phyloP scores from a whole-genome alignment of 2,888 invertebrate species.

The Meganola albula region DNA sequence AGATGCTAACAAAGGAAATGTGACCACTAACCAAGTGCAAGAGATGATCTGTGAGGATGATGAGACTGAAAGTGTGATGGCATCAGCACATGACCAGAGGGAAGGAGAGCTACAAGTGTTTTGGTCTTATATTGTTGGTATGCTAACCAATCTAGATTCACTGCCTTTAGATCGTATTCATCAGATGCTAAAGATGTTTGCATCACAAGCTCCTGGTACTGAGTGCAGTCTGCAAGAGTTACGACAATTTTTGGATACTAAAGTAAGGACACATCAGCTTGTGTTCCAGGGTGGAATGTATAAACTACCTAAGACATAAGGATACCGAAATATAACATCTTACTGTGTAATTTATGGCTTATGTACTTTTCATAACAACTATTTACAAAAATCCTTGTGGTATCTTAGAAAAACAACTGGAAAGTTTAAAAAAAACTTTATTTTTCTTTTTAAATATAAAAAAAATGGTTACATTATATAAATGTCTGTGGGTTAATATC shows the following conservation, averaged over 20 bases:
- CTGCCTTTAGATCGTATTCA: constrained; percentile 95
- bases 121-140: constrained; percentile 98
- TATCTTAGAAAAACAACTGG: constrained; percentile 29
- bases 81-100: constrained; percentile 94
- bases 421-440: constrained; percentile 64
- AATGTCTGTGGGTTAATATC: constrained; percentile 62
- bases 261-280: constrained; percentile 93
- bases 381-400: no score
- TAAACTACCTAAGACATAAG: constrained; percentile 85
- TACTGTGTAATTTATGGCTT: not conserved
- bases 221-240: constrained; percentile 94
- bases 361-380: constrained; percentile 1
- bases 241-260: constrained; percentile 92
- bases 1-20: constrained; percentile 74
- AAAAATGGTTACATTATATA: constrained; percentile 63
- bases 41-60: constrained; percentile 91
- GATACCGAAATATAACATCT: constrained; percentile 3
- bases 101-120: constrained; percentile 96
- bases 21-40: constrained; percentile 71
- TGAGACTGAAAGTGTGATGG: constrained; percentile 95
- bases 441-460: constrained; percentile 61
- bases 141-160: constrained; percentile 96
- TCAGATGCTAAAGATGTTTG: constrained; percentile 98
- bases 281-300: constrained; percentile 92
- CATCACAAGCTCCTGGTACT: constrained; percentile 92